These are phyloP conservation scores for Monomorium pharaonis DNA, from an alignment of 1,140 invertebrate species.

Conservation along the genomic window DNA sequence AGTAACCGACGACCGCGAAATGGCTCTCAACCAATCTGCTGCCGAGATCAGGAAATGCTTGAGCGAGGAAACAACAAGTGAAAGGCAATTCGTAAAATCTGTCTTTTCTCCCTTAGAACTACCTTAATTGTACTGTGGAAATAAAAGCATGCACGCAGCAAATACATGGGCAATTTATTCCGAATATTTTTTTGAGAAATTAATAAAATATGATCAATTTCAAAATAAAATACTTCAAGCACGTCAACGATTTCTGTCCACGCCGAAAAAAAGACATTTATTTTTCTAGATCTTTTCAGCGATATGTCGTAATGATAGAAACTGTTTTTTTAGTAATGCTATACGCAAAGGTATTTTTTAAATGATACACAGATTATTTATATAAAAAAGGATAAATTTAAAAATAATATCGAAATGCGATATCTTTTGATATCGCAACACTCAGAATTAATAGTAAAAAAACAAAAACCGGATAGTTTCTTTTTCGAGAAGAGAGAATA, in stretches of 20 bases:
- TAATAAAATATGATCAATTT: not conserved
- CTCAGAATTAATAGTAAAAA: slow-evolving; percentile 26
- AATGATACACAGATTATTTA: slow-evolving; percentile 19
- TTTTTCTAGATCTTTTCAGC: not conserved
- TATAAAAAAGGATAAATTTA: slow-evolving; percentile 9
- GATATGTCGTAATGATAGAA: not conserved
- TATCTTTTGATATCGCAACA: slow-evolving; percentile 1
- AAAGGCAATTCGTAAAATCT: slow-evolving; percentile 34
- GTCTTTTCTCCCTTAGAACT: not conserved
- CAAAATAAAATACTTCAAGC: not conserved
- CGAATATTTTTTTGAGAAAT: not conserved
- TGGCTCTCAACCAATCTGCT: slow-evolving; percentile 68
- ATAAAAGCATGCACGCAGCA: not conserved
- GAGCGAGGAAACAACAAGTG: slow-evolving; percentile 50
- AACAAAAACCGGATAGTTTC: not conserved
- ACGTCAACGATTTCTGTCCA: not conserved
- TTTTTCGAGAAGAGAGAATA: slow-evolving; percentile 33
- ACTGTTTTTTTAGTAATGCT: not conserved
- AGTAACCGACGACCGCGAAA: slow-evolving; percentile 70
- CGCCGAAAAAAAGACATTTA: not conserved
- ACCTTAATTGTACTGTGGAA: not conserved
- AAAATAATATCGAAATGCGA: slow-evolving; percentile 28
- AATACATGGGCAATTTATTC: not conserved
- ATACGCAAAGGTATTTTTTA: not conserved
- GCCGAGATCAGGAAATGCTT: slow-evolving; percentile 66